Evolutionary conservation across 92 coral and sea anemone genomes (phyloP), one percentile per base, ranked within the genome.

Genomic region (Epizoanthus stellaris): DNA sequence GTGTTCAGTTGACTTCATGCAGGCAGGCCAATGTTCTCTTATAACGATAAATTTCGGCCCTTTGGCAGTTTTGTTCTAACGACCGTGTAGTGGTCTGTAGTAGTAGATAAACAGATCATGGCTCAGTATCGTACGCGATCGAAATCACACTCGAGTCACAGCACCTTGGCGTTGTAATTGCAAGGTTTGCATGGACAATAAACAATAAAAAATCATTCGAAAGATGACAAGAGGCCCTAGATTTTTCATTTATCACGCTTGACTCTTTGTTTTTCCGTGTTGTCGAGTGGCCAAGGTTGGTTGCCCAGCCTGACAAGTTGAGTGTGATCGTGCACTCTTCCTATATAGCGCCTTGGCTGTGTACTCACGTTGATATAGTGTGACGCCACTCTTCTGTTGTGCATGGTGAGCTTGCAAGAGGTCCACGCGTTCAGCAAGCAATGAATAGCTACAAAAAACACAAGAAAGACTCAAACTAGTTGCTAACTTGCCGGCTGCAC

Each of bases 281-380:
- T 62, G 21, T 64, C 17, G 83, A 79, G 83, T 79, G 58, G 67
- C 42, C 49, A 64, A 63, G 70, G 71, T 79, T 62, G 83, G 56
- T 63, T 63, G 40, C 14, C 57, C 42, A 45, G 53, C 57, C 20
- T 79, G 83, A 79, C 83, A 63, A 63, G 83, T 64, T 63, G n/a
- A n/a, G n/a, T n/a, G 71, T 52, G 56, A 79, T 79, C 73, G 60
- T 79, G 72, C 83, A 79, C 83, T 13, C 73, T 79, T 58, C 83
- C 83, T 39, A 77, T 52, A 39, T 65, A 75, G 61, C 53, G 47
- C 52, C 39, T 30, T 75, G 16, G 67, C 47, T 49, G 58, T 52
- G 62, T 1, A 13, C 34, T 73, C 60, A 21, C 43, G 30, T 52
- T 8, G 23, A 23, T 75, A 62, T 21, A 40, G n/a, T 9, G 56